Evolutionary conservation across 2,888 invertebrate genomes (phyloP), one percentile per base, ranked within the genome.

Genomic region (Rhagium mordax): DNA sequence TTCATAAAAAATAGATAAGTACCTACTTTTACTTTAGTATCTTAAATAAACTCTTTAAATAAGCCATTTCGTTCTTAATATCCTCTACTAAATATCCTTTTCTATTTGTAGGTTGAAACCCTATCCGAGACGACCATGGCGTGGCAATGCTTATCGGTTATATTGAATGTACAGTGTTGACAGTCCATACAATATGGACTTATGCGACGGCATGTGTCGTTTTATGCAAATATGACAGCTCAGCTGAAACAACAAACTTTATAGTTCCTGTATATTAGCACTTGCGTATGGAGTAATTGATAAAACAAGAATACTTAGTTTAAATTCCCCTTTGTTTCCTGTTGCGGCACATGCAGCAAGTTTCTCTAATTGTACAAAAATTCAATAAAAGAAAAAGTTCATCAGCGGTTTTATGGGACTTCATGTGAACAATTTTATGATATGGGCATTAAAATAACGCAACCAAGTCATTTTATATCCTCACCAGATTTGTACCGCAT

Each of bases 271-370:
- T 24, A 24, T 27, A 55, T 55, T 55, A 55, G 55, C 55, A 55
- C 55, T 55, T 55, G 55, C 10, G 55, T 55, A 55, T 55, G 55
- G 55, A 24, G 55, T 55, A 55, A 55, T 55, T 55, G 55, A 15
- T 24, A 24, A 27, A 21, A 55, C 55, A 24, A 55, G 55, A 21
- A 55, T 55, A 55, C 55, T 55, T 55, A 55, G 55, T 55, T 55
- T 55, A 55, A 55, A 55, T 55, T 55, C 55, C n/a, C 55, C 55
- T 55, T 55, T 55, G 27, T 55, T 55, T 55, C 55, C 24, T 55
- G 55, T 55, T 7, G 55, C 55, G 55, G 55, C 55, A 55, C n/a
- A 55, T 21, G 55, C n/a, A 2, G 55, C 55, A 55, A 55, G 55
- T 24, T 55, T 55, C 55, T 55, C 55, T 55, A 55, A 55, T 55